Conservation (phyloP, 2,113 vertebrate species). For the Cygnus buccinator region DNA sequence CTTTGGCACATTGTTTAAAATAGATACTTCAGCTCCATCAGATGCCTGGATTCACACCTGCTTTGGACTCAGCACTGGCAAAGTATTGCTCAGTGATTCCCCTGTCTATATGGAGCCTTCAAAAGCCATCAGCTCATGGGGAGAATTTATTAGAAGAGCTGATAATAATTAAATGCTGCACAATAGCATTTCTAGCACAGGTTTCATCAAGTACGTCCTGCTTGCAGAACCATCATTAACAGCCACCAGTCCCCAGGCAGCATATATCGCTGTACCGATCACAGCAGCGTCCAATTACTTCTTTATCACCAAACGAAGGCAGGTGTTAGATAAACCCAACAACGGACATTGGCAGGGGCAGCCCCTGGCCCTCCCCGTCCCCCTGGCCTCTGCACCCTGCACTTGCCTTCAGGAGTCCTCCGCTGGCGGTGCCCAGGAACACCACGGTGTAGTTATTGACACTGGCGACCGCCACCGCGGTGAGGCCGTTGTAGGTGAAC, state of each 20-base stretch:
- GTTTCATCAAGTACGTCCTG: constrained; percentile 6
- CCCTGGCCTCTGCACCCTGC: background rate
- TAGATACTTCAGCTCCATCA: background rate
- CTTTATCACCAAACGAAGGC: background rate
- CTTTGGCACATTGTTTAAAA: background rate
- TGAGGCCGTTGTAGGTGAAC: constrained; percentile 83
- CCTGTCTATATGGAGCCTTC: background rate
- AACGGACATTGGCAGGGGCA: background rate
- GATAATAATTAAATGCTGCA: constrained; percentile 32
- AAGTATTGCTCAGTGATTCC: background rate
- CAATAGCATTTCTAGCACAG: constrained; percentile 16
- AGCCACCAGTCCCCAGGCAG: background rate
- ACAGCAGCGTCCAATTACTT: background rate
- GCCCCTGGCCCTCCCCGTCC: fast-evolving
- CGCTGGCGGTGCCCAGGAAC: constrained; percentile 91
- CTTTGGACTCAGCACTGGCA: background rate
- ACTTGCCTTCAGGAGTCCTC: constrained; percentile 91
- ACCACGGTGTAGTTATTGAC: constrained; percentile 89
- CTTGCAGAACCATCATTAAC: background rate
- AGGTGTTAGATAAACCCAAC: background rate
- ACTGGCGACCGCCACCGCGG: constrained; percentile 86
- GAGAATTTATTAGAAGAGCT: constrained; percentile 9
- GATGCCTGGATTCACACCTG: background rate
- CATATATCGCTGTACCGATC: background rate
- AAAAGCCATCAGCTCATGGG: background rate